These are phyloP conservation scores for Clepsis dumicolana DNA, from an alignment of 2,888 invertebrate genomes.

Conservation along the genomic window DNA sequence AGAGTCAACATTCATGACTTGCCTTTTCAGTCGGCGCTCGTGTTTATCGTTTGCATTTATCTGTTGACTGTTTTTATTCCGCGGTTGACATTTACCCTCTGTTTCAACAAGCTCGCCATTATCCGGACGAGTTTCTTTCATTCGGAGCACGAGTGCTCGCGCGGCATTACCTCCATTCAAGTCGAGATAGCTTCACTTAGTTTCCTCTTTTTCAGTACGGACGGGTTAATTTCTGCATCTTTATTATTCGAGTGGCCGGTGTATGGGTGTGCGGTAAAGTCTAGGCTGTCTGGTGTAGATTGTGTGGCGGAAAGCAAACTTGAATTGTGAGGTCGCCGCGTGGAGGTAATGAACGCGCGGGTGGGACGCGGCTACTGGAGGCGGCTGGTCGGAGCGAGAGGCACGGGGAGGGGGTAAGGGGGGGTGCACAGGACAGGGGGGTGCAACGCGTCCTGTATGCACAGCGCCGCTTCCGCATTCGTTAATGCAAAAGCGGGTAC, in stretches of 20 bases:
- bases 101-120: conserved; percentile 77
- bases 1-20: conserved; percentile 71
- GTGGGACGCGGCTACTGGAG: conserved; percentile 81
- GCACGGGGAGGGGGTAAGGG: conserved; percentile 54
- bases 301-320: conserved; percentile 85
- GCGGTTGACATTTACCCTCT: conserved; percentile 84
- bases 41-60: conserved; percentile 86
- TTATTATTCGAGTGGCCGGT: conserved; percentile 84
- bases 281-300: conserved; percentile 82
- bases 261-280: conserved; percentile 64
- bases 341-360: conserved; percentile 84
- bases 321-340: conserved; percentile 84
- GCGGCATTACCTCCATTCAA: conserved; percentile 82
- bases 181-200: conserved; percentile 85
- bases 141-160: conserved; percentile 79
- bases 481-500: conserved; percentile 85
- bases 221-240: conserved; percentile 85
- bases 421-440: conserved; percentile 56
- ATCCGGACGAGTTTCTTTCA: conserved; percentile 82
- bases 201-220: conserved; percentile 82
- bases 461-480: conserved; percentile 85
- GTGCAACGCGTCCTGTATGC: conserved; percentile 83
- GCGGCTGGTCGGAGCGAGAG: conserved; percentile 79
- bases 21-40: conserved; percentile 77
- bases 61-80: conserved; percentile 86